These are phyloP conservation scores for Drosophila chauvacae DNA, from an alignment of 1,140 invertebrate species.

Conservation along the genomic window DNA sequence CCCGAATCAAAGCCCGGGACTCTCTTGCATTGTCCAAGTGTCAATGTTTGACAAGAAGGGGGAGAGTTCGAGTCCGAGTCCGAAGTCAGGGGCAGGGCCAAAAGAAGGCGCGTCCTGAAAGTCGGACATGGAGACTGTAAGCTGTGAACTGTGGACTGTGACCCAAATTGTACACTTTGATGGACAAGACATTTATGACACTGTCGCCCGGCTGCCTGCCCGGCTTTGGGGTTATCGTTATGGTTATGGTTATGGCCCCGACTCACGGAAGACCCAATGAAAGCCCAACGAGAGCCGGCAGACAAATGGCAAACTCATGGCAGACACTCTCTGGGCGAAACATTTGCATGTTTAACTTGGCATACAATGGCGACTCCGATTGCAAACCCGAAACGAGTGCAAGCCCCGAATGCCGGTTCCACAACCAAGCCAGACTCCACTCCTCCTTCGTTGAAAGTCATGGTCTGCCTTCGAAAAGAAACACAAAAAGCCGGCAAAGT, in stretches of 20 bases:
- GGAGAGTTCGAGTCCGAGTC: conserved; percentile 1
- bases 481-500: conserved; percentile 18
- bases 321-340: conserved; percentile 41
- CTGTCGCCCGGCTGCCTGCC: conserved; percentile 12
- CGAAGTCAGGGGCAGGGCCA: conserved; percentile 8
- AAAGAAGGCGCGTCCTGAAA: conserved; percentile 45
- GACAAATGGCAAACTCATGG: conserved; percentile 18
- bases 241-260: conserved; percentile 61
- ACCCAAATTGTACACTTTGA: conserved; percentile 69
- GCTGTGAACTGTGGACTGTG: conserved; percentile 30
- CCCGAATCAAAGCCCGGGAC: conserved; percentile 60
- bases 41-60: conserved; percentile 44
- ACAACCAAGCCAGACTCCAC: conserved; percentile 12
- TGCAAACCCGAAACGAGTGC: conserved; percentile 42
- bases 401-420: conserved; percentile 8
- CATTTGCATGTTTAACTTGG: conserved; percentile 71
- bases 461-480: conserved; percentile 44
- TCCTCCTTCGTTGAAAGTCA: conserved; percentile 60
- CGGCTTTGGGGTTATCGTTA: conserved; percentile 32
- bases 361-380: conserved; percentile 55
- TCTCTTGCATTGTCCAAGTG: conserved; percentile 51
- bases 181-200: conserved; percentile 74
- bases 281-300: conserved; percentile 27
- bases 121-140: conserved; percentile 13
- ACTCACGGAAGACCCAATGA: conserved; percentile 59